Conservation (phyloP, 2,797 vertebrate species). For the Pseudochirops cupreus region DNA sequence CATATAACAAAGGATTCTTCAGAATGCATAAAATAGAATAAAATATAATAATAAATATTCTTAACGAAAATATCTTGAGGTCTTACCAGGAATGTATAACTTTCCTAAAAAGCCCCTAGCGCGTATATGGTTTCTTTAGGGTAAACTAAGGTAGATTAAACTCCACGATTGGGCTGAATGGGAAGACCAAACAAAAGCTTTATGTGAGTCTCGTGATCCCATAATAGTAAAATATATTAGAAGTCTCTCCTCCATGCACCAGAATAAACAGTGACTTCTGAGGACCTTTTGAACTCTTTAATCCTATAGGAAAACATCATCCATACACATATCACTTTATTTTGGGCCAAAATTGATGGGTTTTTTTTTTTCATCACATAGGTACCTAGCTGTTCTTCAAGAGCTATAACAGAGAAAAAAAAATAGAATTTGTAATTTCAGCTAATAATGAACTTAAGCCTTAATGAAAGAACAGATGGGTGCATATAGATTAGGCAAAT, state of each 20-base stretch:
- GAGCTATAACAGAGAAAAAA: not conserved
- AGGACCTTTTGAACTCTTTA: conserved; percentile 35
- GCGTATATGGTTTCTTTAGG: not conserved
- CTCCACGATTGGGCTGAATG: not conserved
- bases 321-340: conserved; percentile 10
- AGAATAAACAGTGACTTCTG: conserved; percentile 9
- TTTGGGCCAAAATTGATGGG: conserved; percentile 42
- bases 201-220: conserved; percentile 3
- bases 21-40: conserved; percentile 9
- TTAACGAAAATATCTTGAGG: conserved; percentile 38
- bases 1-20: conserved; percentile 16
- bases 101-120: conserved; percentile 23
- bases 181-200: not conserved
- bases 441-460: conserved; percentile 1
- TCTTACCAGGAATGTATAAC: conserved; percentile 8
- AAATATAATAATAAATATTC: not conserved
- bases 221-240: conserved; percentile 17
- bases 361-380: not conserved
- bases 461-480: conserved; percentile 30
- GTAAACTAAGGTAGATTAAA: not conserved
- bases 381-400: not conserved
- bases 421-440: not conserved
- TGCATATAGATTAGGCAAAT: conserved; percentile 10
- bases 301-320: conserved; percentile 22
- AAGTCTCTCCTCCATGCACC: conserved; percentile 23